Base-by-base conservation (phyloP, 2,888 invertebrate genomes). In the Ischnura elegans region DNA sequence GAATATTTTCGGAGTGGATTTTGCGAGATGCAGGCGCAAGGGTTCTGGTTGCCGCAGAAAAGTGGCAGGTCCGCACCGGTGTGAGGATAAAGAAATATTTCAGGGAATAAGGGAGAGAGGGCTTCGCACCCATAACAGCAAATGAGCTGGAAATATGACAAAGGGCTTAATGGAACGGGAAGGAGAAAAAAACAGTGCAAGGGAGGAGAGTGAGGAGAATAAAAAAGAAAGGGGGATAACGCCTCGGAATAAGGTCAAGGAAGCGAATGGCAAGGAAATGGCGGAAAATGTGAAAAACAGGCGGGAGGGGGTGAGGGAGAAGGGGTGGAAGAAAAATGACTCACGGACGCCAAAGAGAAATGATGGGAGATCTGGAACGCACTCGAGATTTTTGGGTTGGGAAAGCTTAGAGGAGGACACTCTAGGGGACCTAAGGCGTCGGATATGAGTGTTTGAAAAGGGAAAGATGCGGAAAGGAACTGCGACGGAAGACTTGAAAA, bases 91-190 rank as follows among this genome's bases (percentile, higher is more conserved):
- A 19, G 87, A 6, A 87, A 42, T 16, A 87, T 29, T 46, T 51
- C 51, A 66, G 43, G 61, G n/a, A 3, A 29, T 4, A 42, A 10
- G 42, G 55, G 25, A 55, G 25, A 87, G 36, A 87, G 55, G 42
- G 16, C 29, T 90, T 90, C 51, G 43, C 3, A 66, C 8, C 76
- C 36, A 36, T 36, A 36, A 10, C 76, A 36, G 61, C 66, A 90
- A 90, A 90, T 90, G 90, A 90, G 90, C n/a, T 61, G 90, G 90
- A 90, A 90, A 90, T 61, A 90, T 90, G 61, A 90, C 76, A 76
- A 86, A 45, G 55, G 43, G 61, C 21, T 25, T 61, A 61, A 61
- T 16, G 87, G 36, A 36, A 61, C n/a, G 16, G n/a, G 61, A 61
- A 61, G 3, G 61, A 61, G 61, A 51, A 51, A 61, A n/a, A 25